These are phyloP conservation scores for Zaprionus inermis DNA, from an alignment of 1,140 invertebrate species.

Conservation along the genomic window DNA sequence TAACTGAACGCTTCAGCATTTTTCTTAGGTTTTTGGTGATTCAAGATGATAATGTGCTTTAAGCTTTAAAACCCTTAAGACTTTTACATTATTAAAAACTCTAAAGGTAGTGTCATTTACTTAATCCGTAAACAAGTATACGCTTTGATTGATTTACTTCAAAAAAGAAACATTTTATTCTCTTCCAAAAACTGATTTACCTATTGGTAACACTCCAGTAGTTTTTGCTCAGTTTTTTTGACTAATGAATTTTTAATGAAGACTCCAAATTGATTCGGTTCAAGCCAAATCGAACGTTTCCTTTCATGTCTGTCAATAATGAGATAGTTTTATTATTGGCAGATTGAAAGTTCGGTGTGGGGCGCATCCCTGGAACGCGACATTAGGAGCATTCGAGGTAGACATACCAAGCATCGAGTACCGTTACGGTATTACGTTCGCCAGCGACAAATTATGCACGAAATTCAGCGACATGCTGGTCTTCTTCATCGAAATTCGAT, in stretches of 20 bases:
- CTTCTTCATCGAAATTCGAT: slow-evolving; percentile 67
- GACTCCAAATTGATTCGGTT: neutral
- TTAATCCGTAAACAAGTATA: neutral
- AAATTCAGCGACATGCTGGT: slow-evolving; percentile 63
- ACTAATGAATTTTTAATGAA: neutral
- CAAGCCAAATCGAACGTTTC: neutral
- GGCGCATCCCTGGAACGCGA: slow-evolving; percentile 20
- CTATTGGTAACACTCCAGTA: neutral
- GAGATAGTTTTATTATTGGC: neutral
- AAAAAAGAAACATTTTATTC: neutral
- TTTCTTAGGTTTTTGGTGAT: no score
- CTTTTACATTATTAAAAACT: neutral
- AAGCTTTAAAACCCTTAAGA: neutral
- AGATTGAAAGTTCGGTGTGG: slow-evolving; percentile 1
- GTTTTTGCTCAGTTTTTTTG: neutral
- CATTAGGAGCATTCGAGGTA: slow-evolving; percentile 7
- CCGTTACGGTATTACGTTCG: slow-evolving; percentile 57
- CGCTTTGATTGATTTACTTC: neutral
- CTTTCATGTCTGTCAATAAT: neutral
- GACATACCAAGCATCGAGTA: slow-evolving; percentile 19
- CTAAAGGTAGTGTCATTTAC: neutral
- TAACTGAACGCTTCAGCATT: neutral
- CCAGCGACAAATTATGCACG: slow-evolving; percentile 68
- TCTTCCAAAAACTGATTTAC: neutral
- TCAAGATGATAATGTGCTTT: neutral